Evolutionary conservation across 92 coral and sea anemone species (phyloP), one percentile per base, ranked within the genome.

Genomic region (Paramuricea clavata): DNA sequence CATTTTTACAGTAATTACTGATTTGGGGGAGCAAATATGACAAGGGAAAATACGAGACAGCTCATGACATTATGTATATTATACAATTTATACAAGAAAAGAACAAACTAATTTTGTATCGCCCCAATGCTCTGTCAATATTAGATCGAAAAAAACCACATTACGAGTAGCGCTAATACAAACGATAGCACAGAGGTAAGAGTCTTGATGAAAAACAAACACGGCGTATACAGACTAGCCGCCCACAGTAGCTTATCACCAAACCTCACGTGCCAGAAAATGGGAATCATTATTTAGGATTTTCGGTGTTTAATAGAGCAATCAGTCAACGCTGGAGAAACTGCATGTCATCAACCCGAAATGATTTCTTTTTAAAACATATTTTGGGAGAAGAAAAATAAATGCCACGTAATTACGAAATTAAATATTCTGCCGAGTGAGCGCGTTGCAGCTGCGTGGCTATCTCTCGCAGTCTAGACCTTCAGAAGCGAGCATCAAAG

Each of bases 131-230:
- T 54, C 62, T 54, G 70, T 62, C 70, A 62, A 62, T 62, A 62
- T 62, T 62, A 62, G 39, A 62, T 49, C 4, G 12, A 36, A 43
- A 15, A 27, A 54, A 54, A 76, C 64, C 64, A 30, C 82, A 76
- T 42, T 76, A 76, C 59, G 33, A 49, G 41, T 54, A 22, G 82
- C 27, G 50, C 68, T 76, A 76, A 76, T 76, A 61, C 47, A 59
- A 54, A 76, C 28, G 82, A 49, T 61, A 49, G 36, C 56, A 76
- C 42, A 76, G 47, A 54, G 19, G 28, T 32, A 42, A 13, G 34
- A 61, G 34, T 76, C 49, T 27, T 49, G 82, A 26, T 49, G 82
- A 76, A 76, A 76, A 76, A 35, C 82, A 76, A 76, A 76, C 82
- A 76, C 23, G 11, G 41, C 36, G 41, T 49, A 74, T 26, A 3